These are phyloP conservation scores for Orycteropus afer DNA, from an alignment of 2,113 vertebrate genomes.

Conservation along the genomic window DNA sequence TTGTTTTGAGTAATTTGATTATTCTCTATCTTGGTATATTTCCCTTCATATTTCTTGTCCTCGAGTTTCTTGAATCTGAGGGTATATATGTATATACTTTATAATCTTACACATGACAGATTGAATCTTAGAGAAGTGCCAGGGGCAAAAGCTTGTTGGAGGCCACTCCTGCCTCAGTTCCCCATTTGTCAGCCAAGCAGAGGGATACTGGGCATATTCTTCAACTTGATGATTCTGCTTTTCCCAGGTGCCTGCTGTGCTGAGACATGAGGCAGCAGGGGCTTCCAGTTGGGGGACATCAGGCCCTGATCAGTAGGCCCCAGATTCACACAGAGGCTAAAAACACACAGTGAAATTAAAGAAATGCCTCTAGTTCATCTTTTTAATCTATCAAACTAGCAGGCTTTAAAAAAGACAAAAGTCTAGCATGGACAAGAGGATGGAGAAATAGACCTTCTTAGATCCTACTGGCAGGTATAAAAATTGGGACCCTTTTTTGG, in stretches of 20 bases:
- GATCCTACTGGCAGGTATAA: background rate
- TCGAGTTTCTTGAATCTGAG: constrained; percentile 44
- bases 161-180: background rate
- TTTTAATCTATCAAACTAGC: background rate
- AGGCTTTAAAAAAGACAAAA: background rate
- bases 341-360: background rate
- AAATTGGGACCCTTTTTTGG: background rate
- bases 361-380: background rate
- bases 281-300: background rate
- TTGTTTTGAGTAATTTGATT: constrained; percentile 31
- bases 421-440: background rate
- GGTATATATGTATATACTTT: background rate
- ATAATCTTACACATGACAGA: background rate
- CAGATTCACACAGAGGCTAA: background rate
- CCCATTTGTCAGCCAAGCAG: background rate
- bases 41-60: constrained; percentile 20
- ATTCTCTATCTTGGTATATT: background rate
- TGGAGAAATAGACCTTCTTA: background rate
- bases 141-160: background rate
- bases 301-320: background rate
- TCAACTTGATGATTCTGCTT: constrained; percentile 2
- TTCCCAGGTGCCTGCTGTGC: background rate
- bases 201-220: background rate
- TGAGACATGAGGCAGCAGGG: background rate
- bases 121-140: background rate